A percentile compares a stretch with the other conserved stretches of the same genome.
phyloP scores from a whole-genome alignment of 2,113 vertebrate species.

The Mus spicilegus region DNA sequence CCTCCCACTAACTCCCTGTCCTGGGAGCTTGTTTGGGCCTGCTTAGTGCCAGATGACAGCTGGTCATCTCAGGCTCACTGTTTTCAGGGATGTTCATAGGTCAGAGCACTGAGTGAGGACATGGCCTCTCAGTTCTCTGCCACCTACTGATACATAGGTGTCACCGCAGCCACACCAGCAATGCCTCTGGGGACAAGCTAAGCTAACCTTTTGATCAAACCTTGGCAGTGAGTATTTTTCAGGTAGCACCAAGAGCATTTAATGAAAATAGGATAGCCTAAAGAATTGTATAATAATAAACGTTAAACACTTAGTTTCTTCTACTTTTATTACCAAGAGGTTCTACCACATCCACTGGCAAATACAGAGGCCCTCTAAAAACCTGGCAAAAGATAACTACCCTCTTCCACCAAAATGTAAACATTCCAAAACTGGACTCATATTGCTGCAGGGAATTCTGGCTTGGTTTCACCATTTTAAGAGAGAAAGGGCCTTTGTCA shows the following conservation, averaged over 20 bases:
- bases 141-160: not conserved
- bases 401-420: not conserved
- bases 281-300: not conserved
- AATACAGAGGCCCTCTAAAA: not conserved
- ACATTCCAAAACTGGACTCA: not conserved
- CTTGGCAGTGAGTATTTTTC: not conserved
- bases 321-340: not conserved
- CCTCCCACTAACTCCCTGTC: no score
- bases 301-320: not conserved
- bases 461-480: not conserved
- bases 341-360: not conserved
- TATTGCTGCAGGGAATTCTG: not conserved
- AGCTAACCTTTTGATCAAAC: not conserved
- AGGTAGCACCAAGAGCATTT: not conserved
- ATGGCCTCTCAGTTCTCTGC: not conserved
- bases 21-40: no score
- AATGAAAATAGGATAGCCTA: not conserved
- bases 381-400: not conserved
- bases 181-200: not conserved
- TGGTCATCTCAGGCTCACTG: not conserved
- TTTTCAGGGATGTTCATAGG: not conserved
- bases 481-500: not conserved
- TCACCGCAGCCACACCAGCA: not conserved
- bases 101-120: not conserved
- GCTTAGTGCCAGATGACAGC: not conserved